Percentiles rank a stretch among this genome's conserved stretches.
Evolutionary conservation across 2,888 invertebrate genomes (phyloP).

Genomic region (Plusia festucae): DNA sequence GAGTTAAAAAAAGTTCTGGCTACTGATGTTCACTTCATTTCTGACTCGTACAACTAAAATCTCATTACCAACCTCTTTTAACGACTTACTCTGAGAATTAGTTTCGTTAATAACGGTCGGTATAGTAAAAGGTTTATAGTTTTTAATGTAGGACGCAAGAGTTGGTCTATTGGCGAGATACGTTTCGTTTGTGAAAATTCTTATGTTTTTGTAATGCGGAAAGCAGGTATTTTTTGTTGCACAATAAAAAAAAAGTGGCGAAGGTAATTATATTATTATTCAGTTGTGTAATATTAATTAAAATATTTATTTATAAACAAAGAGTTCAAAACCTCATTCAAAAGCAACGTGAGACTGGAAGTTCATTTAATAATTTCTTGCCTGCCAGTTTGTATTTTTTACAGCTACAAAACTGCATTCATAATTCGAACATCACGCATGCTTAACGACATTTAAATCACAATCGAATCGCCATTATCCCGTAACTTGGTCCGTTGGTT

Average conservation of each 20-base stretch:
- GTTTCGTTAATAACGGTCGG: slow-evolving; percentile 74
- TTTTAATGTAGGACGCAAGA: slow-evolving; percentile 44
- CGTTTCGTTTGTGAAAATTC: background rate
- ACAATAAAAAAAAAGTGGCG: background rate
- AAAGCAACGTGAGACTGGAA: background rate
- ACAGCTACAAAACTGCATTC: background rate
- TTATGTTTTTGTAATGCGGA: background rate
- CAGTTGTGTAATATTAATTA: background rate
- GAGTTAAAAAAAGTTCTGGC: slow-evolving; percentile 40
- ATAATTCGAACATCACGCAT: slow-evolving; percentile 5
- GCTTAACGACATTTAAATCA: slow-evolving; percentile 44
- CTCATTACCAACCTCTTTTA: slow-evolving; percentile 77
- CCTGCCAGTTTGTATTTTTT: background rate
- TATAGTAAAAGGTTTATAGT: slow-evolving; percentile 74
- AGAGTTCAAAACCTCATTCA: background rate
- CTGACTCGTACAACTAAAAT: slow-evolving; percentile 58
- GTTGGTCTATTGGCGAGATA: slow-evolving; percentile 22
- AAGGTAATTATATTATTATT: background rate
- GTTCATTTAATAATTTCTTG: background rate
- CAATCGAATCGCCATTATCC: slow-evolving; percentile 50
- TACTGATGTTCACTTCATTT: slow-evolving; percentile 50
- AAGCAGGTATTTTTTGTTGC: background rate
- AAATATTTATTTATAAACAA: slow-evolving; percentile 2
- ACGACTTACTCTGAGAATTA: slow-evolving; percentile 76
- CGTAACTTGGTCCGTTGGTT: slow-evolving; percentile 59